Conservation (phyloP, 2,113 vertebrate species). For the Urocynchramus pylzowi region DNA sequence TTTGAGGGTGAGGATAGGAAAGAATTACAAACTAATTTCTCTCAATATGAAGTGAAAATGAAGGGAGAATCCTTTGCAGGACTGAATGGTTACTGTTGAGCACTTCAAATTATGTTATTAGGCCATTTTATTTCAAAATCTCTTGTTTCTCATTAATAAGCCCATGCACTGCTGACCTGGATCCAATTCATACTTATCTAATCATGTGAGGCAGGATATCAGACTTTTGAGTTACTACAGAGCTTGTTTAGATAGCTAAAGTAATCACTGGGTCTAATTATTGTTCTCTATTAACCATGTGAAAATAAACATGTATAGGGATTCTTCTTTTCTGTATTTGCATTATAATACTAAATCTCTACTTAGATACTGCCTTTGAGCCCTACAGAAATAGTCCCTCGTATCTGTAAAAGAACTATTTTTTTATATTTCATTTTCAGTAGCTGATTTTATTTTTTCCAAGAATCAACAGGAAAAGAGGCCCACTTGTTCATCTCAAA, state of each 20-base stretch:
- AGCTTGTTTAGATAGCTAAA: not conserved
- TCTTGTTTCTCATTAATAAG: not conserved
- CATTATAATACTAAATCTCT: not conserved
- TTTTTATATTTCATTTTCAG: not conserved
- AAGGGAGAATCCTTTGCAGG: not conserved
- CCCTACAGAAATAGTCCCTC: not conserved
- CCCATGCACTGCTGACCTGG: not conserved
- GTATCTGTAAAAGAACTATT: not conserved
- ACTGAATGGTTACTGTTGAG: not conserved
- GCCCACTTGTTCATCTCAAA: not conserved
- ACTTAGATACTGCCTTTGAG: not conserved
- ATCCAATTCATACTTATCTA: not conserved
- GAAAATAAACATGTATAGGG: not conserved
- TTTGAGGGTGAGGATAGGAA: not conserved
- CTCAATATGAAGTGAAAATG: not conserved
- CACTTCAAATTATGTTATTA: not conserved
- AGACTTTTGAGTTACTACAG: not conserved
- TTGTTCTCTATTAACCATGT: not conserved
- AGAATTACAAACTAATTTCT: not conserved
- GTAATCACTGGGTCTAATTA: not conserved
- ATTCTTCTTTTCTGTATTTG: not conserved
- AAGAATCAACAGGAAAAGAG: not conserved
- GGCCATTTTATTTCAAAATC: not conserved
- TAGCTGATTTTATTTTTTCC: not conserved
- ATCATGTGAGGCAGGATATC: not conserved